phyloP scores from a whole-genome alignment of 2,797 vertebrate genomes.

The Chrosomus eos region DNA sequence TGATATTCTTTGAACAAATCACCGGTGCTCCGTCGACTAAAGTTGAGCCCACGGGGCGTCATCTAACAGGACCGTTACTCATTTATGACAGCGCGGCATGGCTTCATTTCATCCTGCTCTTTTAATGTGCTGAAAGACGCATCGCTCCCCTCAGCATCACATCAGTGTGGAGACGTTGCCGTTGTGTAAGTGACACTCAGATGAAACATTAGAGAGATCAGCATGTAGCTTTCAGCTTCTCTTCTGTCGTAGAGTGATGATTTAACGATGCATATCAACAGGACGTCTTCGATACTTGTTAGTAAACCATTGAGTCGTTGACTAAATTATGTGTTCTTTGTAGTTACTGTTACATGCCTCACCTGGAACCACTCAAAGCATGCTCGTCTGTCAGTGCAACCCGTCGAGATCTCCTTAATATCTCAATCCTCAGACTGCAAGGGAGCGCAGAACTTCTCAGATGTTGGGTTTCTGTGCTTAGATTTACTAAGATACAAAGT shows the following conservation, averaged over 20 bases:
- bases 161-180: not conserved
- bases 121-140: conserved; percentile 25
- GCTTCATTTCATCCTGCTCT: conserved; percentile 29
- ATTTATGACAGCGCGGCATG: conserved; percentile 36
- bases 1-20: conserved; percentile 30
- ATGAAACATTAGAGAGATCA: conserved; percentile 35
- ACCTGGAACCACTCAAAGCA: conserved; percentile 14
- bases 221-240: conserved; percentile 19
- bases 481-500: not conserved
- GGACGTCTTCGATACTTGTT: conserved; percentile 12
- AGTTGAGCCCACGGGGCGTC: not conserved
- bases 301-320: not conserved
- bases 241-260: conserved; percentile 5
- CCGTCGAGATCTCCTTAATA: not conserved
- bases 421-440: not conserved
- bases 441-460: not conserved
- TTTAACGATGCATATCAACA: conserved; percentile 19
- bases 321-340: conserved; percentile 20
- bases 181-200: conserved; percentile 8
- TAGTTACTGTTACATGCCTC: conserved; percentile 13
- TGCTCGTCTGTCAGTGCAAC: not conserved
- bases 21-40: not conserved
- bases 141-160: conserved; percentile 9
- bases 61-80: conserved; percentile 24
- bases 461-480: not conserved